Evolutionary conservation across 2,797 vertebrate genomes (phyloP).

Genomic region (Megalops cyprinoides): DNA sequence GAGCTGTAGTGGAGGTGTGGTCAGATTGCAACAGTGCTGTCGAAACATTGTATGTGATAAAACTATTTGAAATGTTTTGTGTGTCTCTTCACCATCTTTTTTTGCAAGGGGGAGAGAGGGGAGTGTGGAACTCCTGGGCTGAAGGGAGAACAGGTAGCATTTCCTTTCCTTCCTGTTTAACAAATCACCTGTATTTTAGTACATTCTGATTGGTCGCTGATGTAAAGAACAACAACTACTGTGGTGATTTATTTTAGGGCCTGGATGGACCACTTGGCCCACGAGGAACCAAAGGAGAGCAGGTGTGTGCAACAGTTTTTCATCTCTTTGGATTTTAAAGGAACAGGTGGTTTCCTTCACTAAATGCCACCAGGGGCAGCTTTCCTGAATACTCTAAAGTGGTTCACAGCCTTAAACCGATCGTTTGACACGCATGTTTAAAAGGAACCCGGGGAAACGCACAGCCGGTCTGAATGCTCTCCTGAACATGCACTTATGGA

Average conservation of each 20-base stretch:
- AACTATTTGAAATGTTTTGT: conserved; percentile 1
- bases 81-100: conserved; percentile 20
- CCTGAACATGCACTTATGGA: conserved; percentile 71
- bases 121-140: conserved; percentile 64
- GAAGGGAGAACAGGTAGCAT: conserved; percentile 67
- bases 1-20: no score
- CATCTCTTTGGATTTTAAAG: not conserved
- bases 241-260: conserved; percentile 57
- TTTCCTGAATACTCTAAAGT: no score
- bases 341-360: no score
- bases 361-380: no score
- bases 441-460: conserved; percentile 24
- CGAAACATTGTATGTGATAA: not conserved
- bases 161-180: not conserved
- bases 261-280: conserved; percentile 58
- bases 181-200: not conserved
- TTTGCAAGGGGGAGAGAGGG: conserved; percentile 65
- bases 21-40: no score
- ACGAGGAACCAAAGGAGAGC: conserved; percentile 64
- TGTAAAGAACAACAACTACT: not conserved
- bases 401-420: no score
- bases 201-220: conserved; percentile 4
- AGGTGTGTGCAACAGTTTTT: conserved; percentile 53
- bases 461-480: conserved; percentile 49
- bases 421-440: no score